Conservation (phyloP, 2,797 vertebrate species). For the Craterocephalus amniculus region DNA sequence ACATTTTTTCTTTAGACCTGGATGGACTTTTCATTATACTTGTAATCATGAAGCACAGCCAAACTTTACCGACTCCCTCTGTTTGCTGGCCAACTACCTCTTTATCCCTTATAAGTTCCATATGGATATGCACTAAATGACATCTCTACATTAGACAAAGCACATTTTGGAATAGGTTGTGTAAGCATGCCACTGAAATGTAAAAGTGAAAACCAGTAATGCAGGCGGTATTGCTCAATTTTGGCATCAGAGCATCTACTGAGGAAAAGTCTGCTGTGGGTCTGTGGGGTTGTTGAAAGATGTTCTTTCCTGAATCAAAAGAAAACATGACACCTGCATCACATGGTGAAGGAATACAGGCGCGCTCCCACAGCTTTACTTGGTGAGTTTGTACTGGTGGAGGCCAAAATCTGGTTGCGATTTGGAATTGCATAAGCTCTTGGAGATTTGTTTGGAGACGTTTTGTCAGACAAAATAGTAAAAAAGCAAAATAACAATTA, state of each 20-base stretch:
- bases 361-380: conserved; percentile 44
- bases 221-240: conserved; percentile 32
- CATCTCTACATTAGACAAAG: conserved; percentile 12
- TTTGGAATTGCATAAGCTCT: conserved; percentile 75
- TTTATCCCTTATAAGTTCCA: not conserved
- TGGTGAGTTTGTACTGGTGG: conserved; percentile 60
- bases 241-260: conserved; percentile 26
- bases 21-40: not conserved
- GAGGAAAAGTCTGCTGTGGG: conserved; percentile 26
- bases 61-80: not conserved
- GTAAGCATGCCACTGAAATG: conserved; percentile 12
- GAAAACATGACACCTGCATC: conserved; percentile 59
- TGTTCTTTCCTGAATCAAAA: conserved; percentile 32
- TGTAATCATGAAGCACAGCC: not conserved
- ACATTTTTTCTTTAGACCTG: not conserved
- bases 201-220: conserved; percentile 45
- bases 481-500: conserved; percentile 72
- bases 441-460: conserved; percentile 65
- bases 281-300: conserved; percentile 19
- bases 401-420: conserved; percentile 71
- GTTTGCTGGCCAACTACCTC: not conserved
- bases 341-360: conserved; percentile 33
- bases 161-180: conserved; percentile 23
- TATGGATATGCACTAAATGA: conserved; percentile 11
- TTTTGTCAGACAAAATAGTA: conserved; percentile 42